These are phyloP conservation scores for Tetragonula clypearis DNA, from an alignment of 1,140 invertebrate genomes.

Conservation along the genomic window DNA sequence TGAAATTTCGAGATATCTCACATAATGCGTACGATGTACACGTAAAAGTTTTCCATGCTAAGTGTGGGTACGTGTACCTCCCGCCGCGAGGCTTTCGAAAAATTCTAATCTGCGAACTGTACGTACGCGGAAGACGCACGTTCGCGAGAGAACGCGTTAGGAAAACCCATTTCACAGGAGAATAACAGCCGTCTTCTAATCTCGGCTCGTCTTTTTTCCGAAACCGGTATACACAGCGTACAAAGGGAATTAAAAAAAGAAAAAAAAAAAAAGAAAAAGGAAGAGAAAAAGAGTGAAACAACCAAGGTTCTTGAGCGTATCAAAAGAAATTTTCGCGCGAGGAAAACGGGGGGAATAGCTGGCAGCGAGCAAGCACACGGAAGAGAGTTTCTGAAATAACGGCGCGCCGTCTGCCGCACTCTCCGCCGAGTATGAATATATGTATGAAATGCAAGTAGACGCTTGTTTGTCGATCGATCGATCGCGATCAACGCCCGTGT, in stretches of 20 bases:
- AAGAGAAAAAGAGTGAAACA: no score
- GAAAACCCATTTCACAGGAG: neutral
- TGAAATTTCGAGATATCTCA: no score
- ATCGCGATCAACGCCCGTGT: neutral
- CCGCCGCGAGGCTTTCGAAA: no score
- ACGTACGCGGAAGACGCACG: no score
- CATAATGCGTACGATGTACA: no score
- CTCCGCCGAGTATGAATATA: slow-evolving; percentile 31
- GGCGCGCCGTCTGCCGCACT: neutral
- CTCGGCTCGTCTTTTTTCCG: neutral
- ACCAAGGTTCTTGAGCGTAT: neutral
- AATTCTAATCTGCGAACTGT: no score
- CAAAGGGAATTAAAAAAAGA: neutral
- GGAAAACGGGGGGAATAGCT: neutral
- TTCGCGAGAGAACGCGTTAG: neutral
- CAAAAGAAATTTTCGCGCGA: neutral
- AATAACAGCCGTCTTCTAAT: neutral
- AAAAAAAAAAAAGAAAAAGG: no score
- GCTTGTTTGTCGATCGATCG: slow-evolving; percentile 31
- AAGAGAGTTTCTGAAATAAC: neutral
- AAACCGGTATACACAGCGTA: no score
- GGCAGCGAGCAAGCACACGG: neutral
- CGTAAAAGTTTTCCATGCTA: no score
- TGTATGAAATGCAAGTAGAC: slow-evolving; percentile 34
- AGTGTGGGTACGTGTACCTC: no score